These are phyloP conservation scores for Cyanoramphus novaezelandiae DNA, from an alignment of 2,113 vertebrate species.

Conservation along the genomic window DNA sequence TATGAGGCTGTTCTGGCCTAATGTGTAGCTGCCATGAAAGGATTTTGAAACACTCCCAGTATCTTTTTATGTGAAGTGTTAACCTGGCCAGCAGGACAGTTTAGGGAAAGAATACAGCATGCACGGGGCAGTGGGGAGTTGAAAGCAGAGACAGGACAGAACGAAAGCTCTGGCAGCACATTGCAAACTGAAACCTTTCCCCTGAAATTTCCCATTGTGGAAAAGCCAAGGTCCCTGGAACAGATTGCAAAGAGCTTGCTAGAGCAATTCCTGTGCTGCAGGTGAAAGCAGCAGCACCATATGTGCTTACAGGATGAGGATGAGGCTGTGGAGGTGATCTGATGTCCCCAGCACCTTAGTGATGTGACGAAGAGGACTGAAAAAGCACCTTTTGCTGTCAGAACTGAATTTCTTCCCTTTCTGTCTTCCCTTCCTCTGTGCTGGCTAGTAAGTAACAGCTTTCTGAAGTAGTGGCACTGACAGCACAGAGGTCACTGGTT, in stretches of 20 bases:
- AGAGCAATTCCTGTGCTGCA: not conserved
- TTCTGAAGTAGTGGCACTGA: not conserved
- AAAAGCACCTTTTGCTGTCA: not conserved
- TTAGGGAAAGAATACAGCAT: not conserved
- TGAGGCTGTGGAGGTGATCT: not conserved
- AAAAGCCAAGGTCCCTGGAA: not conserved
- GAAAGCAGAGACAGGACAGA: not conserved
- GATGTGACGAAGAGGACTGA: not conserved
- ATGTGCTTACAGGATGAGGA: not conserved
- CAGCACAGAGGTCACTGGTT: not conserved
- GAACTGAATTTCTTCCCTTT: not conserved
- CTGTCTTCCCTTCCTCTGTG: not conserved
- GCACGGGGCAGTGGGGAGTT: not conserved
- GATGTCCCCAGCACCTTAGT: not conserved
- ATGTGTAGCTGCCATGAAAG: slow-evolving; percentile 41
- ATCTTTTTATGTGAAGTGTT: slow-evolving; percentile 38
- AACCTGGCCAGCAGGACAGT: slow-evolving; percentile 26
- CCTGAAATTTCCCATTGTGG: not conserved
- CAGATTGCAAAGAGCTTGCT: not conserved
- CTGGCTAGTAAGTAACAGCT: not conserved
- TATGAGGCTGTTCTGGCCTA: slow-evolving; percentile 30
- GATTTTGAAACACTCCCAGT: slow-evolving; percentile 47
- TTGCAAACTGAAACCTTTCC: not conserved
- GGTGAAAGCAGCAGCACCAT: not conserved
- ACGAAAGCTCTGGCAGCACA: slow-evolving; percentile 1